Evolutionary conservation across 1,140 invertebrate species (phyloP), one percentile per base, ranked within the genome.

Genomic region (Anoplolepis gracilipes): DNA sequence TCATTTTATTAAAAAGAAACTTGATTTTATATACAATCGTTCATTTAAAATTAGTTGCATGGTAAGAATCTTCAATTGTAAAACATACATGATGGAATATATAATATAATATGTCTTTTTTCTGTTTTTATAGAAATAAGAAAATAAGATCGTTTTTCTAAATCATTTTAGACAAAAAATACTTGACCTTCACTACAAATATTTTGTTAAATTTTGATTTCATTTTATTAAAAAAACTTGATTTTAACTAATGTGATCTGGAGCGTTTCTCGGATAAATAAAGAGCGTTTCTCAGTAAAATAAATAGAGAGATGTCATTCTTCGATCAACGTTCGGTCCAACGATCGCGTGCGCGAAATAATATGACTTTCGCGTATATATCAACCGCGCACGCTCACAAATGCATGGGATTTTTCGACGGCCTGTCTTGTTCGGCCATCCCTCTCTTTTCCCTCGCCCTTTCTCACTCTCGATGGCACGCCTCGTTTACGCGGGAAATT

Each of bases 401-500:
- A 85, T 76, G 85, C 61, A 57, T 65, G 69, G 82, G 49, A 85
- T 67, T 78, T 46, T 55, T 65, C 16, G 49, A 75, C 33, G 57
- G 33, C 19, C 59, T 59, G 33, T 57, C 39, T n/a, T n/a, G 25
- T 13, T n/a, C n/a, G n/a, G n/a, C 36, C 19, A 0, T 22, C 28
- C n/a, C 69, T n/a, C 33, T 67, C 39, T 46, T 33, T 69, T 39
- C 22, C 13, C 10, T 3, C 25, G 6, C 16, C 11, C 76, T 16
- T 33, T 16, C 46, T 57, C 30, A 36, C 22, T 28, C 19, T 55
- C 13, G 39, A 59, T 39, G n/a, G 36, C 84, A 85, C 59, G 85
- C 79, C 59, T 65, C 85, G 67, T 73, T 84, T 86, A 70, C 85
- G 61, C 81, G 82, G 67, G 67, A 84, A 86, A 76, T 86, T 61